Evolutionary conservation across 1,140 invertebrate genomes (phyloP).

Genomic region (Xylocopa sonorina): DNA sequence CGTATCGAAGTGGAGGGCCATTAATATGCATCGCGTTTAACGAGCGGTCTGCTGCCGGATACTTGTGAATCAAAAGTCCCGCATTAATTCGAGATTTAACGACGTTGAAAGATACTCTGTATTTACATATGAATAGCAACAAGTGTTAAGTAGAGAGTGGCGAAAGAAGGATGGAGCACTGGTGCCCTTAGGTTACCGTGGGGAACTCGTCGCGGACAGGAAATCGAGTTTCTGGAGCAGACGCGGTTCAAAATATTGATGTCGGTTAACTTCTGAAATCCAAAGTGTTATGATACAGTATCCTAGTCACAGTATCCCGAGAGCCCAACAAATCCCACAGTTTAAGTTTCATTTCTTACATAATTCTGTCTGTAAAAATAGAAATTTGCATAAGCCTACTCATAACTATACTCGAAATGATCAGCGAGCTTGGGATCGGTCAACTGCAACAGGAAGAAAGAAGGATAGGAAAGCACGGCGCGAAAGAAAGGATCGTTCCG

Average conservation of each 20-base stretch:
- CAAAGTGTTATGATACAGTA: no score
- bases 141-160: conserved; percentile 9
- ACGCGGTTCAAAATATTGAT: background rate
- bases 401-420: no score
- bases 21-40: conserved; percentile 48
- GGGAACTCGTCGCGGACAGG: background rate
- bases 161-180: background rate
- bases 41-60: conserved; percentile 44
- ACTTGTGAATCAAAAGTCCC: conserved; percentile 39
- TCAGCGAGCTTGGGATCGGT: no score
- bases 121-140: conserved; percentile 46
- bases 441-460: background rate
- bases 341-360: no score
- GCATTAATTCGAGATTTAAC: conserved; percentile 39
- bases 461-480: no score
- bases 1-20: conserved; percentile 28
- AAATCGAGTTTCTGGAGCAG: background rate
- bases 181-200: background rate
- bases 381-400: no score
- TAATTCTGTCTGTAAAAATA: no score
- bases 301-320: no score
- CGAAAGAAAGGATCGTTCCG: background rate
- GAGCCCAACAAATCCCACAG: no score
- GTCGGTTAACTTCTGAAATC: no score
- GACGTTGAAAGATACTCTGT: conserved; percentile 26